These are phyloP conservation scores for Patiria miniata DNA, from an alignment of 35 echinoderm and acorn worm genomes.

Conservation along the genomic window DNA sequence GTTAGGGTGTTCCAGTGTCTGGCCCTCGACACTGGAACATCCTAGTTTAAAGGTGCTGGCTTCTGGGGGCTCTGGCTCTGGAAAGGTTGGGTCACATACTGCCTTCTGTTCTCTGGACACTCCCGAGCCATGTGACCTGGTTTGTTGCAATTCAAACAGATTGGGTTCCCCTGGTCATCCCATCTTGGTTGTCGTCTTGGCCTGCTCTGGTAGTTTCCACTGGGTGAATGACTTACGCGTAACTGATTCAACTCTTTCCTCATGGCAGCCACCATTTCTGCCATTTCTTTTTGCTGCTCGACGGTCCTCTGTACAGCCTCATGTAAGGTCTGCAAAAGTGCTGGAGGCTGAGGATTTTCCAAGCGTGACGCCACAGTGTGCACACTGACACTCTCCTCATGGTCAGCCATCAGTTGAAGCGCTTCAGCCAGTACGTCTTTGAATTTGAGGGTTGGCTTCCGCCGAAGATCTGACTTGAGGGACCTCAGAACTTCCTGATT, in stretches of 20 bases:
- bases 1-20: slow-evolving; percentile 4
- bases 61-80: no score
- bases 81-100: neutral
- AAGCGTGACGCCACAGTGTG: neutral
- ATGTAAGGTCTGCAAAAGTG: no score
- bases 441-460: neutral
- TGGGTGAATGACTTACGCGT: neutral
- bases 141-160: slow-evolving; percentile 18
- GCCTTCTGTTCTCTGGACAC: neutral
- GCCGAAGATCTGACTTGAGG: neutral
- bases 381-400: neutral
- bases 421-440: neutral
- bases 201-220: neutral
- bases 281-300: neutral
- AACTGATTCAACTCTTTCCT: neutral
- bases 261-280: slow-evolving; percentile 8
- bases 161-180: slow-evolving; percentile 8
- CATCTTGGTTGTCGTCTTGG: neutral
- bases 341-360: neutral
- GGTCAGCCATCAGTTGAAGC: neutral
- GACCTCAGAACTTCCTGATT: neutral
- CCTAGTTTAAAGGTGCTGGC: neutral
- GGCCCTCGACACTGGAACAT: neutral
- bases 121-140: slow-evolving; percentile 18
- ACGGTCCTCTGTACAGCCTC: neutral